Conservation (phyloP, 2,888 invertebrate genomes). For the Lasioglossum pauxillum region DNA sequence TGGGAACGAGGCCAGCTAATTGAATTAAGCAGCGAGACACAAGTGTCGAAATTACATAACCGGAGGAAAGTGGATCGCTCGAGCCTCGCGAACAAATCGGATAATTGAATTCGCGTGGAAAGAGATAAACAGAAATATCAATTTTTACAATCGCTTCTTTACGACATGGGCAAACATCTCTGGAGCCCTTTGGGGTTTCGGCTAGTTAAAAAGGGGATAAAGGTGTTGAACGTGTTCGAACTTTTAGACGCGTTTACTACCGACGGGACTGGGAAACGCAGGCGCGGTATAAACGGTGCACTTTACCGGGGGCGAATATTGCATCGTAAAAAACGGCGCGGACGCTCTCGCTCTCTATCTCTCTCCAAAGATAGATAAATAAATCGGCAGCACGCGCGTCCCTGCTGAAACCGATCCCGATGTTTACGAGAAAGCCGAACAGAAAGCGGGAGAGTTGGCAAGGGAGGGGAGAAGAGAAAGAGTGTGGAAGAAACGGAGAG, state of each 20-base stretch:
- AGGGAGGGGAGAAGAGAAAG: no score
- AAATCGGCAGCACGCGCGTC: not conserved
- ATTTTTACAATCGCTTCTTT: not conserved
- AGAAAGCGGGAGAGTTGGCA: not conserved
- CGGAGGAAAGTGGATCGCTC: not conserved
- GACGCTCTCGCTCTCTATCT: not conserved
- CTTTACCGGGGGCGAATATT: slow-evolving; percentile 19
- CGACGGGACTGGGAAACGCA: not conserved
- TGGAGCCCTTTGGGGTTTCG: not conserved
- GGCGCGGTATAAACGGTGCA: slow-evolving; percentile 14
- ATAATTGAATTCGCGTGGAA: not conserved
- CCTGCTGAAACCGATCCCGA: slow-evolving; percentile 11
- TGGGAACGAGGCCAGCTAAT: slow-evolving; percentile 4
- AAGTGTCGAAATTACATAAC: not conserved
- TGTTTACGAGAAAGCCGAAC: not conserved
- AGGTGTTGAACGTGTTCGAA: not conserved
- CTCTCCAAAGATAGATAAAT: slow-evolving; percentile 19
- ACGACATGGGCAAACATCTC: not conserved
- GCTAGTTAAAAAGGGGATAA: not conserved
- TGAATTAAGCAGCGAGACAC: not conserved
- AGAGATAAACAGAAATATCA: not conserved
- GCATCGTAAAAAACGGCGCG: slow-evolving; percentile 20
- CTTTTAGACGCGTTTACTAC: not conserved
- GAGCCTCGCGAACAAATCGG: not conserved
- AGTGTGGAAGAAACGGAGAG: no score